Percentiles rank a stretch among this genome's conserved stretches.
phyloP scores from a whole-genome alignment of 1,140 invertebrate species.

The Homalodisca vitripennis region DNA sequence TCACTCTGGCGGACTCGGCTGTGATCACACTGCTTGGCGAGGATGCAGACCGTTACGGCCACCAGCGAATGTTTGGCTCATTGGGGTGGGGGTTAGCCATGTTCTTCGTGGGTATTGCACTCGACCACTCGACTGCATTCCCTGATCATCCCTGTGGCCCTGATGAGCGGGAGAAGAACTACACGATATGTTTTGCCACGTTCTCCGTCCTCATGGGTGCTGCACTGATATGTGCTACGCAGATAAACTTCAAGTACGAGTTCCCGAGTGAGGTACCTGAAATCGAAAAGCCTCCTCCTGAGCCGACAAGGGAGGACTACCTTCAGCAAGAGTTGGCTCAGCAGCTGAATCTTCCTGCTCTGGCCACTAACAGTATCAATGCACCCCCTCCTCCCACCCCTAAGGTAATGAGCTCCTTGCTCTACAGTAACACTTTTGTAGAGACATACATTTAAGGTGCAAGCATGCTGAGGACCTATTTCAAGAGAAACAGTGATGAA shows the following conservation, averaged over 20 bases:
- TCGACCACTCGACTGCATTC: constrained; percentile 94
- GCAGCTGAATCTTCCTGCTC: constrained; percentile 73
- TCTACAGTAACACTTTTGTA: too few relatives aligned
- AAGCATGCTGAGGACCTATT: too few relatives aligned
- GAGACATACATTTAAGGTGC: too few relatives aligned
- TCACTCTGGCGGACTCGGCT: constrained; percentile 94
- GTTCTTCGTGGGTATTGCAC: constrained; percentile 98
- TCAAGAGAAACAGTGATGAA: too few relatives aligned
- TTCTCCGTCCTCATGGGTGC: constrained; percentile 97
- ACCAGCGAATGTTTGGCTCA: constrained; percentile 98
- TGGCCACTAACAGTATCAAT: constrained; percentile 62
- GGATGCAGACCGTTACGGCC: constrained; percentile 90
- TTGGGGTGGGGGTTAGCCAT: constrained; percentile 97
- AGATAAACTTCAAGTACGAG: constrained; percentile 64
- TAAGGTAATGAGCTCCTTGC: too few relatives aligned
- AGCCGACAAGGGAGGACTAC: constrained; percentile 62
- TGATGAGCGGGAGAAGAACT: constrained; percentile 90
- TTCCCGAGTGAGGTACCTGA: constrained; percentile 24
- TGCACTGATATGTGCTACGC: constrained; percentile 89
- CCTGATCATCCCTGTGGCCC: constrained; percentile 87
- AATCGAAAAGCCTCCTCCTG: constrained; percentile 45
- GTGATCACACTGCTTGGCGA: constrained; percentile 90
- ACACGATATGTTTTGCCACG: constrained; percentile 97
- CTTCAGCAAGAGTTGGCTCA: constrained; percentile 77
- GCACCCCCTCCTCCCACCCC: constrained; percentile 46